A percentile compares a stretch with the other conserved stretches of the same genome.
Conservation (phyloP, 1,140 invertebrate species). For the Magallana angulata region DNA sequence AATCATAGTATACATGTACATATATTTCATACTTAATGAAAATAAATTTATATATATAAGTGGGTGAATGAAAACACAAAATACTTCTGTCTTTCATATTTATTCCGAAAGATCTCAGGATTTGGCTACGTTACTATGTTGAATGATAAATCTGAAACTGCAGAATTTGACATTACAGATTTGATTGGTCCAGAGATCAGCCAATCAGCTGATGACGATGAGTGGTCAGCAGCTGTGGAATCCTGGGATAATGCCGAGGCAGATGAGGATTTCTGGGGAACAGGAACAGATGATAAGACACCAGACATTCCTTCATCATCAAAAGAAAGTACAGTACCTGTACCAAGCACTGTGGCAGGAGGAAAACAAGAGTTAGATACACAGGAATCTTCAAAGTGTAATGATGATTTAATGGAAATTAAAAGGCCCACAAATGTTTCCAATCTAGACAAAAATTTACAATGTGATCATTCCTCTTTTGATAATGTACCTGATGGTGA, state of each 20-base stretch:
- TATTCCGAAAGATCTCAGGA: no score
- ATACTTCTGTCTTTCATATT: no score
- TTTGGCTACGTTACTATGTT: no score
- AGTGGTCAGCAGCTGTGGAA: constrained; percentile 16
- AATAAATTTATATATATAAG: no score
- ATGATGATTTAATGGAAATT: not conserved
- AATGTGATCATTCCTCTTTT: not conserved
- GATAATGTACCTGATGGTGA: not conserved
- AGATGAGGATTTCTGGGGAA: constrained; percentile 63
- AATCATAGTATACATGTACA: no score
- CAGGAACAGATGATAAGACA: not conserved
- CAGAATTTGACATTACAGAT: not conserved
- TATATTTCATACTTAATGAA: no score
- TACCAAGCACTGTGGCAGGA: not conserved
- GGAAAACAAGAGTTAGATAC: not conserved
- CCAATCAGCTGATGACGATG: not conserved
- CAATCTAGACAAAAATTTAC: not conserved
- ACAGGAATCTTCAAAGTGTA: not conserved
- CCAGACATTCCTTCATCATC: not conserved
- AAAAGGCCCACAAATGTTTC: not conserved
- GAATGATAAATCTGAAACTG: not conserved
- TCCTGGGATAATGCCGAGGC: constrained; percentile 51
- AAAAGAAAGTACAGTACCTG: not conserved
- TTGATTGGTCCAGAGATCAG: not conserved
- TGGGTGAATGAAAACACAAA: no score